Percentiles rank a stretch among this genome's conserved stretches.
Evolutionary conservation across 2,888 invertebrate genomes (phyloP).

Genomic region (Epistrophe grossulariae): DNA sequence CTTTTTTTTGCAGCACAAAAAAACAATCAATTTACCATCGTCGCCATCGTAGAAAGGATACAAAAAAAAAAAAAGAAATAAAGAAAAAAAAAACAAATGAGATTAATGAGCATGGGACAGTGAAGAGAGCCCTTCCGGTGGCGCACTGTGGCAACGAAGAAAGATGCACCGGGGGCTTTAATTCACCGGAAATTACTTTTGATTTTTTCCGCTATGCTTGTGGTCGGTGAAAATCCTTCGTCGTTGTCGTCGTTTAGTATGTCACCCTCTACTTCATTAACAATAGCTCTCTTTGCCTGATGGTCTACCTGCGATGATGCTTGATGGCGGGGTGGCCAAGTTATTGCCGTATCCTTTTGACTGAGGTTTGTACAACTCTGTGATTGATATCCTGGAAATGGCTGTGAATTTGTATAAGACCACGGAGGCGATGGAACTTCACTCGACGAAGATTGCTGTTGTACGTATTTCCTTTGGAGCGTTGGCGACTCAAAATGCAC

Average conservation of each 20-base stretch:
- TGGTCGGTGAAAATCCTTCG: slow-evolving; percentile 77
- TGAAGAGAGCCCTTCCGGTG: slow-evolving; percentile 39
- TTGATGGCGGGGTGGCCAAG: slow-evolving; percentile 70
- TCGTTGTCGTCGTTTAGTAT: background rate
- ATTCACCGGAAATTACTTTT: slow-evolving; percentile 80
- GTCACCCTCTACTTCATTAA: slow-evolving; percentile 27
- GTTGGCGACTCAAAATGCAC: slow-evolving; percentile 90
- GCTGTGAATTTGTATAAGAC: slow-evolving; percentile 76
- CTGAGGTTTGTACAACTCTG: slow-evolving; percentile 85
- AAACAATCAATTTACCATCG: slow-evolving; percentile 4
- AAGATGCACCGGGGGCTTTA: slow-evolving; percentile 23
- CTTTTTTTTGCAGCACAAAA: slow-evolving; percentile 75
- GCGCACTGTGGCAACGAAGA: background rate
- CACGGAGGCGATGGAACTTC: slow-evolving; percentile 77
- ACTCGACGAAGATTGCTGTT: slow-evolving; percentile 72
- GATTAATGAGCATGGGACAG: slow-evolving; percentile 52
- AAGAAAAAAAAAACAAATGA: slow-evolving; percentile 45
- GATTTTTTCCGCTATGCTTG: slow-evolving; percentile 82
- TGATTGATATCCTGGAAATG: slow-evolving; percentile 83
- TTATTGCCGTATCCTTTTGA: slow-evolving; percentile 78
- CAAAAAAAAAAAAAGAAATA: slow-evolving; percentile 38
- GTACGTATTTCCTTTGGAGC: slow-evolving; percentile 84
- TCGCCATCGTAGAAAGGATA: slow-evolving; percentile 1
- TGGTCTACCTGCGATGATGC: background rate
- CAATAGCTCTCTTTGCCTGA: background rate